Percentiles rank a stretch among this genome's conserved stretches.
Conservation (phyloP, 2,797 vertebrate genomes). For the Dromococcyx pavoninus region DNA sequence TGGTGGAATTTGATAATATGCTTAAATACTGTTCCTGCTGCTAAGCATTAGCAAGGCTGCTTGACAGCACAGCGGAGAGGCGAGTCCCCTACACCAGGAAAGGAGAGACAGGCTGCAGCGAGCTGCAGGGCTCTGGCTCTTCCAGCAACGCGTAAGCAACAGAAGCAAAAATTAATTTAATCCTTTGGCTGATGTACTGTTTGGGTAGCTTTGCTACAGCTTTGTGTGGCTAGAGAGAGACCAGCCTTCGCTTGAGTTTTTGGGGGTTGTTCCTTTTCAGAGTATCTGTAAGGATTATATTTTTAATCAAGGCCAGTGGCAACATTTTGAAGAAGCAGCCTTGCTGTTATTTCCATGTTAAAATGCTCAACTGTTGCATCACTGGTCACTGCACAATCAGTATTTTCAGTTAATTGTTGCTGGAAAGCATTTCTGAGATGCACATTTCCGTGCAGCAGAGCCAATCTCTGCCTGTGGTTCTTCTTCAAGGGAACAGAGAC, state of each 20-base stretch:
- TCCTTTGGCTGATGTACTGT: not conserved
- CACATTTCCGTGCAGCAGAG: not conserved
- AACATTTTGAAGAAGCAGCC: not conserved
- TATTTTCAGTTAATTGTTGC: not conserved
- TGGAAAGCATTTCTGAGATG: not conserved
- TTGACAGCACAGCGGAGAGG: slow-evolving; percentile 45
- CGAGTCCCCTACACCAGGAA: not conserved
- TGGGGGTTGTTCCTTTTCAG: not conserved
- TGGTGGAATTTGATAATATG: slow-evolving; percentile 59
- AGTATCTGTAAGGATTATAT: not conserved
- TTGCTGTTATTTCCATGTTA: not conserved
- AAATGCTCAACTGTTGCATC: fast-evolving
- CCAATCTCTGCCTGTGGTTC: not conserved
- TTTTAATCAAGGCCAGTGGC: not conserved
- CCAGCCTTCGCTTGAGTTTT: not conserved
- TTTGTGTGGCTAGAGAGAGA: not conserved
- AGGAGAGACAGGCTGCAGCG: not conserved
- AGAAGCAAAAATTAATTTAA: not conserved
- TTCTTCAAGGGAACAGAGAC: not conserved
- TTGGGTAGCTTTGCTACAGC: not conserved
- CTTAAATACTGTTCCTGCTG: slow-evolving; percentile 34
- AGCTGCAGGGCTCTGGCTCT: slow-evolving; percentile 14
- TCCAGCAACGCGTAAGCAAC: not conserved
- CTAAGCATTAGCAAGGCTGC: slow-evolving; percentile 46
- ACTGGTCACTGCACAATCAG: not conserved